phyloP scores from a whole-genome alignment of 2,888 invertebrate genomes.

The Pycnomerus fuliginosus region DNA sequence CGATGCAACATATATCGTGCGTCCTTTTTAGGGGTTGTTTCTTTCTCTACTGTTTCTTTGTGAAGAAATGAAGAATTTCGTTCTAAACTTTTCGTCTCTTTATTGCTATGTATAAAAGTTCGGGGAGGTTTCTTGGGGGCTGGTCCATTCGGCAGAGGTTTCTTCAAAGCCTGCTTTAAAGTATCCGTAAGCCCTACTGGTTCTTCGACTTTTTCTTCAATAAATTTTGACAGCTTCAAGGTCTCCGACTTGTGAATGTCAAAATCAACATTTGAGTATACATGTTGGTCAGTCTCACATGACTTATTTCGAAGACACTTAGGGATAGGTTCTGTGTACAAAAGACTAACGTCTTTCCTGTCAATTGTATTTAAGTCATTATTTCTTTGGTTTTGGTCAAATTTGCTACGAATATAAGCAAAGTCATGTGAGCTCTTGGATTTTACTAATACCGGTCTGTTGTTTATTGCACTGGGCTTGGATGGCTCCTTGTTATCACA shows the following conservation, averaged over 20 bases:
- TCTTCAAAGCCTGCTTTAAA: conserved; percentile 64
- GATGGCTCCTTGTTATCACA: conserved; percentile 31
- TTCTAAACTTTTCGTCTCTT: conserved; percentile 7
- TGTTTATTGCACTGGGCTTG: conserved; percentile 9
- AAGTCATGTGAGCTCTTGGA: conserved; percentile 43
- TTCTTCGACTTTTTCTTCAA: conserved; percentile 14
- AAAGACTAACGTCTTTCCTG: conserved; percentile 33
- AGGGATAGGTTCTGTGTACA: conserved; percentile 48
- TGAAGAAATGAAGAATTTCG: conserved; percentile 37
- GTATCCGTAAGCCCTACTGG: conserved; percentile 55
- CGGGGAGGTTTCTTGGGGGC: conserved; percentile 77
- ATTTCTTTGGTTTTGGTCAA: conserved; percentile 25
- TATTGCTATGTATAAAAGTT: conserved; percentile 54
- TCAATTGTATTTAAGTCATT: conserved; percentile 10
- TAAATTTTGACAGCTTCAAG: conserved; percentile 38
- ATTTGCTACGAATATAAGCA: conserved; percentile 41
- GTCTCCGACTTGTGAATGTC: conserved; percentile 40
- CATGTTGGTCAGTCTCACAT: conserved; percentile 6
- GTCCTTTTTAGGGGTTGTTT: conserved; percentile 39
- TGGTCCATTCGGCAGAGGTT: conserved; percentile 68
- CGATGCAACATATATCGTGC: conserved; percentile 67
- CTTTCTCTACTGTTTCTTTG: conserved; percentile 24
- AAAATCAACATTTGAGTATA: too few relatives aligned
- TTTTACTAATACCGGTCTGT: conserved; percentile 34
- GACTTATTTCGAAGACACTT: conserved; percentile 37